A percentile compares a stretch with the other conserved stretches of the same genome.
Evolutionary conservation across 2,797 vertebrate genomes (phyloP).

Genomic region (Parambassis ranga): DNA sequence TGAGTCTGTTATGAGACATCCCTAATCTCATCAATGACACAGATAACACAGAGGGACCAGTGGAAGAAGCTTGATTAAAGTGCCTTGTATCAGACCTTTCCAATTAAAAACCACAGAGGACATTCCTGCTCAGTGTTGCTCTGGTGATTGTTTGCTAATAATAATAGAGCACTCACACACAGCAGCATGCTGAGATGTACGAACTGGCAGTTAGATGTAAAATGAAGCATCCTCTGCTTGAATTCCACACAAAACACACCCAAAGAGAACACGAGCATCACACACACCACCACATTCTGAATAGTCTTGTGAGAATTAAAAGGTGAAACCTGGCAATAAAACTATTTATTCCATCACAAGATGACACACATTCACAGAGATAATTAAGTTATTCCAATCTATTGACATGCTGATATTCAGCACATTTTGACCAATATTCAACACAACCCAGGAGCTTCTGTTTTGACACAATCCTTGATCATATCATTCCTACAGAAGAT

Average conservation of each 20-base stretch:
- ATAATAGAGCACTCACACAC: not conserved
- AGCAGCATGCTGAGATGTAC: not conserved
- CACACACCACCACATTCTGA: not conserved
- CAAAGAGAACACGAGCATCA: not conserved
- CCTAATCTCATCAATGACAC: too few relatives aligned
- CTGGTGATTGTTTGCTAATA: not conserved
- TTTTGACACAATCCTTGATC: constrained; percentile 3
- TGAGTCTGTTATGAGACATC: too few relatives aligned
- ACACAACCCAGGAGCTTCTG: not conserved
- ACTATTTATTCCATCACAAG: constrained; percentile 61
- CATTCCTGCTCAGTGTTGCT: not conserved
- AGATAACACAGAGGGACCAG: too few relatives aligned
- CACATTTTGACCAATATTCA: not conserved
- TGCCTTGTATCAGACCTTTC: too few relatives aligned
- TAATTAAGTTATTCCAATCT: constrained; percentile 21
- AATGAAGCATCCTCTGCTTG: constrained; percentile 17
- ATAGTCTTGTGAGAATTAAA: not conserved
- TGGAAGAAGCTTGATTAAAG: too few relatives aligned
- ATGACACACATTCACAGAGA: constrained; percentile 28
- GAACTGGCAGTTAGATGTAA: constrained; percentile 8
- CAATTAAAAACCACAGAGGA: too few relatives aligned
- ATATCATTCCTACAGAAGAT: constrained; percentile 21
- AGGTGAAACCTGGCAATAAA: constrained; percentile 13
- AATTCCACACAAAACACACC: constrained; percentile 13
- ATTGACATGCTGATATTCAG: constrained; percentile 23